A percentile compares a stretch with the other conserved stretches of the same genome.
Conservation (phyloP, 2,888 invertebrate species). For the Synanthedon andrenaeformis region DNA sequence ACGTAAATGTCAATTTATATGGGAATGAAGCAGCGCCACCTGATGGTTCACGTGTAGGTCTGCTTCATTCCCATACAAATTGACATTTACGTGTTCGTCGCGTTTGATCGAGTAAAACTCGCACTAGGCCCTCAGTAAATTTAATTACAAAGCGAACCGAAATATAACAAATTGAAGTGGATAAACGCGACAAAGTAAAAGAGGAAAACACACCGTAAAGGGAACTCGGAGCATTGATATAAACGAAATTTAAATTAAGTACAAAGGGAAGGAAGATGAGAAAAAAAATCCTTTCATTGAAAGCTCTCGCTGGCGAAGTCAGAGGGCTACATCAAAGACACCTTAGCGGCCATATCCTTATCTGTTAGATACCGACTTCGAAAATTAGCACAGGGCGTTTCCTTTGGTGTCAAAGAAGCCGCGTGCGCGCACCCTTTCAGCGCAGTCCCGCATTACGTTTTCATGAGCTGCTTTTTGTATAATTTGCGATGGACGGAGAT, state of each 20-base stretch:
- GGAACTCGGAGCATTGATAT: slow-evolving; percentile 70
- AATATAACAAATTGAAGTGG: slow-evolving; percentile 69
- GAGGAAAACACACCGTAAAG: slow-evolving; percentile 65
- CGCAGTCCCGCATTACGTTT: slow-evolving; percentile 50
- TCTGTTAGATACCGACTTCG: slow-evolving; percentile 65
- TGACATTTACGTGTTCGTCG: too few species aligned
- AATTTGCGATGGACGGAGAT: slow-evolving; percentile 36
- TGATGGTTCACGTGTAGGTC: too few species aligned
- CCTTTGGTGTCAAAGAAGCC: slow-evolving; percentile 32
- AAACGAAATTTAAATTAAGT: slow-evolving; percentile 72
- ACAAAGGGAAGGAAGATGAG: slow-evolving; percentile 68
- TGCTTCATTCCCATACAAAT: too few species aligned
- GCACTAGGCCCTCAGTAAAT: too few species aligned
- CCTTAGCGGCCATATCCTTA: slow-evolving; percentile 58
- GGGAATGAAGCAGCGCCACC: too few species aligned
- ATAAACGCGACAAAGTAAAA: slow-evolving; percentile 71
- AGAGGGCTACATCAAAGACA: slow-evolving; percentile 69
- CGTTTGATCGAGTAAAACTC: too few species aligned
- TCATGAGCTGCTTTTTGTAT: slow-evolving; percentile 48
- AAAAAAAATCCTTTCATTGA: slow-evolving; percentile 69
- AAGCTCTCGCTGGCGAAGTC: slow-evolving; percentile 66
- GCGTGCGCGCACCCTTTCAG: slow-evolving; percentile 58
- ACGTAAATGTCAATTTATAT: too few species aligned
- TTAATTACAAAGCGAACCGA: slow-evolving; percentile 67
- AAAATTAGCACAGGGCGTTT: slow-evolving; percentile 62